Percentiles rank a stretch among this genome's conserved stretches.
Conservation (phyloP, 1,140 invertebrate genomes). For the Luehdorfia chinensis region DNA sequence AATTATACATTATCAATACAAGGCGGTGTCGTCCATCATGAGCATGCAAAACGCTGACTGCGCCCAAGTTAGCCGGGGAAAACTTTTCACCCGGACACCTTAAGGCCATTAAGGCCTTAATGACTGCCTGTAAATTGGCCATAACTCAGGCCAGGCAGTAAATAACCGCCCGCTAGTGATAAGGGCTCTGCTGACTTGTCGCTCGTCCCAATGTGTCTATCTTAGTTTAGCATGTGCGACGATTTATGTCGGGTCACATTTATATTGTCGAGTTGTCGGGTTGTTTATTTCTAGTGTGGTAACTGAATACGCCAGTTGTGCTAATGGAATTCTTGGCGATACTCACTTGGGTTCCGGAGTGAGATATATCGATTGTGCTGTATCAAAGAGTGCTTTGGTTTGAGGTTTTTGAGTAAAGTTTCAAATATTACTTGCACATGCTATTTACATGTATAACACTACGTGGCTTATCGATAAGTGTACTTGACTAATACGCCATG, state of each 20-base stretch:
- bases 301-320: not conserved
- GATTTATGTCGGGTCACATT: conserved; percentile 42
- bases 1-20: conserved; percentile 21
- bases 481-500: no score
- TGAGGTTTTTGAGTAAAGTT: no score
- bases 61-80: conserved; percentile 47
- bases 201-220: conserved; percentile 47
- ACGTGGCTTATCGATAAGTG: no score
- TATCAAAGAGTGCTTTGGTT: no score
- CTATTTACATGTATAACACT: no score
- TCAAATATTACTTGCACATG: no score
- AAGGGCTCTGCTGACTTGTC: conserved; percentile 50
- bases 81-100: conserved; percentile 50
- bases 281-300: not conserved
- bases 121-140: conserved; percentile 61
- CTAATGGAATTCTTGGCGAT: conserved; percentile 31
- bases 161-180: conserved; percentile 43
- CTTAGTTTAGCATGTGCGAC: conserved; percentile 47
- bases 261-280: conserved; percentile 33
- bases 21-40: conserved; percentile 32
- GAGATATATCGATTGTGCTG: no score
- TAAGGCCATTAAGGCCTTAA: conserved; percentile 69
- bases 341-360: no score
- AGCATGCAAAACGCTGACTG: conserved; percentile 44
- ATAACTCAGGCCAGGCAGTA: conserved; percentile 47